phyloP scores from a whole-genome alignment of 2,888 invertebrate species.

The Netelia virgata region DNA sequence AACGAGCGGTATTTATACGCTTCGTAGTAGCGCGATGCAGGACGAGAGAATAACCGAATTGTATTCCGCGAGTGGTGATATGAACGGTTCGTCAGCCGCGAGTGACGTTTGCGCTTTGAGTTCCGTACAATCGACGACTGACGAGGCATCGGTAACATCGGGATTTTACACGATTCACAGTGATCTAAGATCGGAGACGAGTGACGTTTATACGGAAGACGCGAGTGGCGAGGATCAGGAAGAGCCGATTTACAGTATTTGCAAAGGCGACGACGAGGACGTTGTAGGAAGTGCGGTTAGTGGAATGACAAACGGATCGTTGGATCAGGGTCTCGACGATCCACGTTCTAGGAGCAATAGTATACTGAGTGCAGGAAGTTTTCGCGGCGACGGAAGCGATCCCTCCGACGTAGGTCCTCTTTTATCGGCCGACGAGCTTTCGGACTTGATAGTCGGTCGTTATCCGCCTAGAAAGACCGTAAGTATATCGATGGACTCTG shows the following conservation, averaged over 20 bases:
- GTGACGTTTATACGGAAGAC: slow-evolving; percentile 82
- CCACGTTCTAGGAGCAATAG: slow-evolving; percentile 88
- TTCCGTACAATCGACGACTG: slow-evolving; percentile 83
- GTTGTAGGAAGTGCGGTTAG: slow-evolving; percentile 58
- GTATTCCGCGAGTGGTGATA: slow-evolving; percentile 79
- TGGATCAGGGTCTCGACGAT: slow-evolving; percentile 75
- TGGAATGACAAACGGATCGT: slow-evolving; percentile 61
- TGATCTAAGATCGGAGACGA: slow-evolving; percentile 82
- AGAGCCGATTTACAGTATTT: slow-evolving; percentile 83
- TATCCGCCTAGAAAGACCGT: slow-evolving; percentile 93
- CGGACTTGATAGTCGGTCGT: slow-evolving; percentile 93
- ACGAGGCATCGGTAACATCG: slow-evolving; percentile 83
- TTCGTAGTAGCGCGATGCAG: slow-evolving; percentile 86
- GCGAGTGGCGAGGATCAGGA: slow-evolving; percentile 79
- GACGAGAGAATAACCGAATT: slow-evolving; percentile 80
- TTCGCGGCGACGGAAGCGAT: slow-evolving; percentile 95
- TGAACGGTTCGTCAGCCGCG: slow-evolving; percentile 80
- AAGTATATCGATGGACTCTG: slow-evolving; percentile 94
- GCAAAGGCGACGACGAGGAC: slow-evolving; percentile 80
- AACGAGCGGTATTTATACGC: slow-evolving; percentile 94
- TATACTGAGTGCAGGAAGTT: slow-evolving; percentile 92
- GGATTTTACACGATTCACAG: slow-evolving; percentile 84
- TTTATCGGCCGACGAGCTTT: slow-evolving; percentile 93
- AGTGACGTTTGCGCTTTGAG: slow-evolving; percentile 81
- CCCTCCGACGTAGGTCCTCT: slow-evolving; percentile 92